Evolutionary conservation across 2,113 vertebrate species (phyloP).

Genomic region (Pipra filicauda): DNA sequence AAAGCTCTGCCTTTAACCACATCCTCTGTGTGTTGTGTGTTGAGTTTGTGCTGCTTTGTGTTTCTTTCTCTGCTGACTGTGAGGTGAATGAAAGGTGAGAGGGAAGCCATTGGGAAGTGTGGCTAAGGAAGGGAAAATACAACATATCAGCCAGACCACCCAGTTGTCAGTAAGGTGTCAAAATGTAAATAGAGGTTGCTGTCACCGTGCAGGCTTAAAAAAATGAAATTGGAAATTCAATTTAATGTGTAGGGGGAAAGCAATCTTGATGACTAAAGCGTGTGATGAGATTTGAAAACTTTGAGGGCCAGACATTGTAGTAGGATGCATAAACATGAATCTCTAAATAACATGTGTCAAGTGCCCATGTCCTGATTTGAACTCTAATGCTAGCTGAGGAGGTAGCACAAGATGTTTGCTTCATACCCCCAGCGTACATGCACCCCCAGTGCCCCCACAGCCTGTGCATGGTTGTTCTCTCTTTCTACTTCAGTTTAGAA

Average conservation of each 20-base stretch:
- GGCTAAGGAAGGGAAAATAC: neutral
- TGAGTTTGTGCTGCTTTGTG: neutral
- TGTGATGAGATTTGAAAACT: neutral
- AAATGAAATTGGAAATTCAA: neutral
- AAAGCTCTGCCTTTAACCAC: slow-evolving; percentile 26
- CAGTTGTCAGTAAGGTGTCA: neutral
- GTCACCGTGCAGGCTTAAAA: neutral
- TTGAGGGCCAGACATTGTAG: neutral
- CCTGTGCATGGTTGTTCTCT: slow-evolving; percentile 33
- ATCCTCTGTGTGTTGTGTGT: neutral
- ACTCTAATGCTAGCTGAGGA: slow-evolving; percentile 23
- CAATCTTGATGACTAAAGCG: neutral
- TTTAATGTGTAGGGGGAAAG: neutral
- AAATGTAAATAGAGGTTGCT: neutral
- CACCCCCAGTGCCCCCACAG: neutral
- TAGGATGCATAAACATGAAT: neutral
- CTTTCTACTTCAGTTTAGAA: slow-evolving; percentile 67
- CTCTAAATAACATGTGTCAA: slow-evolving; percentile 28
- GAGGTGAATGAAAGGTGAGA: slow-evolving; percentile 14
- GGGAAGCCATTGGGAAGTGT: neutral
- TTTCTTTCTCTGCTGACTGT: neutral
- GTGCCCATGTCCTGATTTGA: slow-evolving; percentile 65
- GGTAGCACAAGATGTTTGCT: neutral
- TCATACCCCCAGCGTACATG: neutral
- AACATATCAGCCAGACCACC: neutral